A percentile compares a stretch with the other conserved stretches of the same genome.
Conservation (phyloP, 2,797 vertebrate genomes). For the Linurgus olivaceus region DNA sequence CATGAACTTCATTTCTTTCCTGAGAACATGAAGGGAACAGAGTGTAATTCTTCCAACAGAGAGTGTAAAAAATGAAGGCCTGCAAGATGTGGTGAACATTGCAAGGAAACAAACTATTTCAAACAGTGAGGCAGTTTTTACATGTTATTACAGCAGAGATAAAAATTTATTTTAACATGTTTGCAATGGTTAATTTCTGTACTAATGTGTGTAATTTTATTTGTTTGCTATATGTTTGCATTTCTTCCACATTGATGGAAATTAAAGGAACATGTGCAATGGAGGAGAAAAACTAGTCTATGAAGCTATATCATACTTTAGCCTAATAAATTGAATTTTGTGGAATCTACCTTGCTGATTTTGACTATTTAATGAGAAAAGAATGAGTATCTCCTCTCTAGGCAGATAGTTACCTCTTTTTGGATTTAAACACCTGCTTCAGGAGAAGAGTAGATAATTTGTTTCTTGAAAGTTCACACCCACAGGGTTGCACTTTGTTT, state of each 20-base stretch:
- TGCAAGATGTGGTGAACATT: neutral
- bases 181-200: neutral
- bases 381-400: neutral
- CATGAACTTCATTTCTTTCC: neutral
- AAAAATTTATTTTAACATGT: neutral
- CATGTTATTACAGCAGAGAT: neutral
- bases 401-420: neutral
- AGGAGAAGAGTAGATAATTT: neutral
- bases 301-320: neutral
- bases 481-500: neutral
- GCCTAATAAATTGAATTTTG: neutral
- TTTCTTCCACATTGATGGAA: neutral
- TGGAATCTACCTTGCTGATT: neutral
- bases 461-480: neutral
- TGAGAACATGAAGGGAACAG: neutral
- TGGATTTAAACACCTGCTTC: neutral
- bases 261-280: neutral
- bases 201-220: neutral
- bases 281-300: neutral
- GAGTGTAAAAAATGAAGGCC: neutral
- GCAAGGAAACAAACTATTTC: neutral
- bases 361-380: conserved; percentile 13
- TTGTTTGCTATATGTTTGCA: neutral
- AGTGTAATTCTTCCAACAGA: neutral
- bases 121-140: neutral